A percentile compares a stretch with the other conserved stretches of the same genome.
phyloP scores from a whole-genome alignment of 1,140 invertebrate species.

The Arion vulgaris region DNA sequence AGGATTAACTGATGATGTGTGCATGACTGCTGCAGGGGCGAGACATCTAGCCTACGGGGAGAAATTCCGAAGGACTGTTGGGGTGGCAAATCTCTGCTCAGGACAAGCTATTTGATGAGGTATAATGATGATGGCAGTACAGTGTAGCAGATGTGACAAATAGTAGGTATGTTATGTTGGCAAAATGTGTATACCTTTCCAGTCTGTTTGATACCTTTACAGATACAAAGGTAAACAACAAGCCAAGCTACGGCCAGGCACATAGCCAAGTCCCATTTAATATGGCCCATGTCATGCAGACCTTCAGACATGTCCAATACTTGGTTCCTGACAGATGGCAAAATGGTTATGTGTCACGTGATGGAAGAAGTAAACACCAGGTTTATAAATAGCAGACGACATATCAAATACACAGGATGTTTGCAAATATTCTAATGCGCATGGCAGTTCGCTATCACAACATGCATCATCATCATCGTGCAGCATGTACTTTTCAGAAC shows the following conservation, averaged over 20 bases:
- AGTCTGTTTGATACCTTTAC: conserved; percentile 97
- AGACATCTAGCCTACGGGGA: too few relatives aligned
- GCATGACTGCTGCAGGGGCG: too few relatives aligned
- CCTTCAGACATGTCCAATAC: conserved; percentile 87
- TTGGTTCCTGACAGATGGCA: conserved; percentile 55
- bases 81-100: too few relatives aligned
- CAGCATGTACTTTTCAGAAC: too few relatives aligned
- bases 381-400: neutral
- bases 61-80: too few relatives aligned
- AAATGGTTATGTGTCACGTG: neutral
- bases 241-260: conserved; percentile 94
- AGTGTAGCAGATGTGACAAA: neutral
- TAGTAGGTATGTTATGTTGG: conserved; percentile 68
- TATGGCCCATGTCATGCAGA: conserved; percentile 86
- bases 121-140: neutral
- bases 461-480: too few relatives aligned
- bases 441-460: too few relatives aligned
- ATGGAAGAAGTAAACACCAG: neutral
- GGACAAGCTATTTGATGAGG: too few relatives aligned
- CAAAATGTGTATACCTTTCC: too few relatives aligned
- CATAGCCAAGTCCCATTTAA: conserved; percentile 94
- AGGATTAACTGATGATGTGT: too few relatives aligned
- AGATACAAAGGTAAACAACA: conserved; percentile 96
- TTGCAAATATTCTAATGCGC: too few relatives aligned
- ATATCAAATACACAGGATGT: neutral